Evolutionary conservation across 2,888 invertebrate species (phyloP).

Genomic region (Gortyna flavago): DNA sequence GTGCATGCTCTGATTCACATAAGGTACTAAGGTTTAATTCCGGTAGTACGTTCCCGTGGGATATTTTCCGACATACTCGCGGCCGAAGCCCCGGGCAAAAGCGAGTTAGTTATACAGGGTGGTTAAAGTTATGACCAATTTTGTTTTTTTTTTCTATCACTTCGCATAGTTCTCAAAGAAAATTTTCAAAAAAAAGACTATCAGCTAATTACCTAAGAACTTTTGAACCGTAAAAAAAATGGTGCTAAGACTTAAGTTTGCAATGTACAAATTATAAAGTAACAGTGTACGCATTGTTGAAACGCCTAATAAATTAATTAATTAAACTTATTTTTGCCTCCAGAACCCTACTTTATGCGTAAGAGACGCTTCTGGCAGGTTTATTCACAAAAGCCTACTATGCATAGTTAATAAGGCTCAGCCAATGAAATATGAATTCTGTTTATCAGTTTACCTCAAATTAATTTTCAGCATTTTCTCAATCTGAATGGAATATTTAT

Average conservation of each 20-base stretch:
- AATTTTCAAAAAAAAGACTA: no score
- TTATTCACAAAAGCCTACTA: slow-evolving; percentile 14
- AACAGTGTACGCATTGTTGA: no score
- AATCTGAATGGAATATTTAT: slow-evolving; percentile 22
- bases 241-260: no score
- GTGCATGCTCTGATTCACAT: no score
- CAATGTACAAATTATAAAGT: no score
- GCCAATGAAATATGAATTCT: slow-evolving; percentile 46
- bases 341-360: slow-evolving; percentile 11
- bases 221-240: no score
- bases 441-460: slow-evolving; percentile 37
- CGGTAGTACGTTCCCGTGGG: neutral
- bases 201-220: no score
- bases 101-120: neutral
- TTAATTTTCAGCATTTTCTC: slow-evolving; percentile 35
- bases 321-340: neutral
- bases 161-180: no score
- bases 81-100: neutral
- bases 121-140: no score
- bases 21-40: neutral
- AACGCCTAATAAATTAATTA: no score
- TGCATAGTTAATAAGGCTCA: slow-evolving; percentile 29
- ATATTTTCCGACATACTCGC: neutral
- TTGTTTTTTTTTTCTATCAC: no score
- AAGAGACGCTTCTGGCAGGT: neutral